Base-by-base conservation (phyloP, 2,113 vertebrate genomes). In the Tachuris rubrigastra region DNA sequence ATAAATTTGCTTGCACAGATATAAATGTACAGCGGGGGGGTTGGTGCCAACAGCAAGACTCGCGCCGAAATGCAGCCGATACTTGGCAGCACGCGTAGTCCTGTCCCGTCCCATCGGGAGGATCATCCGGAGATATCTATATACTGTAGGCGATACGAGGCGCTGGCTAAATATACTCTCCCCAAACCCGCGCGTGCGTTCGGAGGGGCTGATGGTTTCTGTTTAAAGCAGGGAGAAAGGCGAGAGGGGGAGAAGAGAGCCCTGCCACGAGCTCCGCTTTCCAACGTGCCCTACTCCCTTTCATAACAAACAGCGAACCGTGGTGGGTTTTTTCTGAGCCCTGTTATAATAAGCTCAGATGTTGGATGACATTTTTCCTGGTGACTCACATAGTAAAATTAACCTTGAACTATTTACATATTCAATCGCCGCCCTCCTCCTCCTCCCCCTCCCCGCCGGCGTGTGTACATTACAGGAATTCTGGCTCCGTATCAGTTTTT, bases 351-450 rank as follows among this genome's bases (percentile, higher is more conserved):
- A 85, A 90, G 91, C 84, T 77, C 74, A 85, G 97, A 94, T 94
- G 90, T 75, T 95, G 52, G 90, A 96, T 95, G 89, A 94, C 89
- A 96, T 96, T 95, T 93, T 93, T 93, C 89, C 92, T 47, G 35
- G 87, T 87, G 89, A 41, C 63, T 85, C 79, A 89, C 85, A 58
- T 85, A 79, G 85, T 90, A 95, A 95, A 95, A 85, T 95, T 96
- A 91, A 97, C 97, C 94, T 97, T 96, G 96, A 97, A 87, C 91
- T 92, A 65, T 93, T 90, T 93, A 96, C 95, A 91, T 96, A 93
- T 92, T 90, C 87, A 63, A 33, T 93, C 44, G 33, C 97, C 95
- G 90, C 95, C 94, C 97, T 97, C 97, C 94, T 96, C 96, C 75
- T 72, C 79, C 56, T 41, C 82, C 69, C 55, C 82, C 37, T 49